Evolutionary conservation across 2,888 invertebrate genomes (phyloP), one percentile per base, ranked within the genome.

Genomic region (Amiota communis): DNA sequence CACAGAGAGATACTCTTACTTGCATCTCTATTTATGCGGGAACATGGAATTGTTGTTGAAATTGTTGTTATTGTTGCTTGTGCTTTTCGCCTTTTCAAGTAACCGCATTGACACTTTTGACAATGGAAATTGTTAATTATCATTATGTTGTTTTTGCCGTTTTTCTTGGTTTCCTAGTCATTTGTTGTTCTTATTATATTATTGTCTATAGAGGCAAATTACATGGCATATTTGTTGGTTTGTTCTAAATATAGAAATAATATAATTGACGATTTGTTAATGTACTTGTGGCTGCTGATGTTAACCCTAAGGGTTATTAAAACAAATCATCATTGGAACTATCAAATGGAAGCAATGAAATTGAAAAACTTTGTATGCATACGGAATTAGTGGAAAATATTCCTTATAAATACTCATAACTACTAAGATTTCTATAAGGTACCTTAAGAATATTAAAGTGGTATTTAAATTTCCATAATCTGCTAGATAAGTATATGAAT

Each of bases 41-140:
- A 76, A 23, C 23, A 20, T 23, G 46, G n/a, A 46, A 47, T 36
- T 59, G 17, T 8, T 57, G 23, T 53, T 17, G 20, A 6, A 6
- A 36, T 6, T 36, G 2, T 36, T 36, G 36, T 36, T 36, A 36
- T 13, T 23, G 46, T 36, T 63, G 63, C 20, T 63, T 77, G 61
- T 47, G 36, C 36, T 36, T 15, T 36, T 77, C 73, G 72, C 72
- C 86, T 79, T 84, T 86, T 79, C 73, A 83, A 86, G 75, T 85
- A 79, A 86, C 84, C 86, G 85, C 83, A 56, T 71, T 81, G 85
- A 85, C 85, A 86, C 84, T 83, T 77, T 79, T 77, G 75, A 80
- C 82, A 82, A 81, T 78, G 80, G 70, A 76, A 78, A 74, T 80
- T 76, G 74, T 78, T 85, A 83, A 81, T 83, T 83, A 78, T 76